Evolutionary conservation across 2,888 invertebrate genomes (phyloP).

Genomic region (Aspidiotus rigidus): DNA sequence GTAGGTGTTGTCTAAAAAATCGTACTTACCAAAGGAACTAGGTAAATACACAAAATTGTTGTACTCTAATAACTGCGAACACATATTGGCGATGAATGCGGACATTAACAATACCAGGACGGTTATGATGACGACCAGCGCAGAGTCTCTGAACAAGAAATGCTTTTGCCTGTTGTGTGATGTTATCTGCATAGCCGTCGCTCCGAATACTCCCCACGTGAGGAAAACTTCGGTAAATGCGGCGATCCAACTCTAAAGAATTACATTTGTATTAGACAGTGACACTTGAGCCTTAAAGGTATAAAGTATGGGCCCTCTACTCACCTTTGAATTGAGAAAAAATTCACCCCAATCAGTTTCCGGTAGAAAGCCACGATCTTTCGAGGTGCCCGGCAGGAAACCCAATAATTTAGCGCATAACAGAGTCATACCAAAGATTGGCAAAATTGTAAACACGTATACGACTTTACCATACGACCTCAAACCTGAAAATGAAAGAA

Average conservation of each 20-base stretch:
- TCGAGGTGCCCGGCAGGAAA: slow-evolving; percentile 50
- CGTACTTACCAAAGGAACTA: slow-evolving; percentile 69
- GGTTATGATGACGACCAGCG: slow-evolving; percentile 61
- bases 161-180: slow-evolving; percentile 65
- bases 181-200: slow-evolving; percentile 68
- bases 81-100: slow-evolving; percentile 72
- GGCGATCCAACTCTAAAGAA: slow-evolving; percentile 70
- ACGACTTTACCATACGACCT: slow-evolving; percentile 76
- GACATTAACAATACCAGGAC: slow-evolving; percentile 63
- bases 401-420: slow-evolving; percentile 65
- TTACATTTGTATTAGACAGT: too few relatives aligned
- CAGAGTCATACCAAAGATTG: slow-evolving; percentile 64
- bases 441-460: slow-evolving; percentile 66
- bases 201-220: slow-evolving; percentile 76
- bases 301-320: background rate
- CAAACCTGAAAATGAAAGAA: slow-evolving; percentile 47
- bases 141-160: slow-evolving; percentile 52
- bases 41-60: slow-evolving; percentile 67
- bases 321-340: slow-evolving; percentile 69
- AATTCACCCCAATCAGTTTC: slow-evolving; percentile 77
- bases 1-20: background rate
- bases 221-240: slow-evolving; percentile 81
- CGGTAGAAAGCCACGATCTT: slow-evolving; percentile 60
- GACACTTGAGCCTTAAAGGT: too few relatives aligned
- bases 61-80: slow-evolving; percentile 62